Evolutionary conservation across 2,113 vertebrate genomes (phyloP).

Genomic region (Buteo buteo): DNA sequence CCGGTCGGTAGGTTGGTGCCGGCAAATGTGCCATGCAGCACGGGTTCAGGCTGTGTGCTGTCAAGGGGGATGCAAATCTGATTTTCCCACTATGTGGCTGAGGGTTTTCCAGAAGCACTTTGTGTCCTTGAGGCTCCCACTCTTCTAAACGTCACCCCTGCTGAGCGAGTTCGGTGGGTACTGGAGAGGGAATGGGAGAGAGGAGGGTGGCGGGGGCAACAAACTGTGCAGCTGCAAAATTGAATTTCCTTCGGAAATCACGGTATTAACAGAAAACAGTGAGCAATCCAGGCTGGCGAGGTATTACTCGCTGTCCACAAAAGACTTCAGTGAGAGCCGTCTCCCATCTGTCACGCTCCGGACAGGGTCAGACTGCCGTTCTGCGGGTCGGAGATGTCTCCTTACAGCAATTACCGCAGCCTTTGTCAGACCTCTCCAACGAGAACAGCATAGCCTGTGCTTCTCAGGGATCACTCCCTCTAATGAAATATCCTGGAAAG

Average conservation of each 20-base stretch:
- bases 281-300: neutral
- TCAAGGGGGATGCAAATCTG: neutral
- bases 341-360: neutral
- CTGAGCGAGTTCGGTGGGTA: neutral
- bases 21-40: neutral
- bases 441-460: neutral
- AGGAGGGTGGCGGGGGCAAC: neutral
- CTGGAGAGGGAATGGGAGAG: neutral
- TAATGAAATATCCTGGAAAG: neutral
- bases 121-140: neutral
- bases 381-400: neutral
- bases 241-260: neutral
- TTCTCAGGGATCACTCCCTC: neutral
- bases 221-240: neutral
- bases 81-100: neutral
- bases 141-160: neutral
- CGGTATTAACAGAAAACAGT: neutral
- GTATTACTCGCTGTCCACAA: neutral
- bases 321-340: neutral
- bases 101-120: neutral
- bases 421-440: neutral
- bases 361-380: neutral
- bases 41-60: neutral
- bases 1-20: neutral
- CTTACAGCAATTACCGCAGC: fast-evolving